These are phyloP conservation scores for Heterocephalus glaber DNA, from an alignment of 2,113 vertebrate genomes.

Conservation along the genomic window DNA sequence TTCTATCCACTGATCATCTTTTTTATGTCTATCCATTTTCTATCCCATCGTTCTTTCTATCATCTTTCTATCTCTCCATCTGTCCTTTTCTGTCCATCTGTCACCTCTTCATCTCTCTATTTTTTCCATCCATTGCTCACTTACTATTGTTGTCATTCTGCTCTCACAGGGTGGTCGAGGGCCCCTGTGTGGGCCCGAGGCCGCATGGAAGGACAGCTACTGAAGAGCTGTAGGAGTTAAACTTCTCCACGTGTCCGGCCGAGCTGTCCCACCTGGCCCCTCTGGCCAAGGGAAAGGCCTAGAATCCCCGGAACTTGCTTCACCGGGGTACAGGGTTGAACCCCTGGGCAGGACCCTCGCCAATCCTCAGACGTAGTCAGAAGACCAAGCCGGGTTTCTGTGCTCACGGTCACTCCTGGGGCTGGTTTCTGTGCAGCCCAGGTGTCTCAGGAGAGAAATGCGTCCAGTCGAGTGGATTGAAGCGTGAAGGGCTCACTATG, in stretches of 20 bases:
- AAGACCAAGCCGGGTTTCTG: not conserved
- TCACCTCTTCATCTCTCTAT: not conserved
- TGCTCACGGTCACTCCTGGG: accelerated
- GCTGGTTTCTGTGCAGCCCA: accelerated
- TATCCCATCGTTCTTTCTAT: not conserved
- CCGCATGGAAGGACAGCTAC: accelerated
- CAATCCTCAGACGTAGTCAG: not conserved
- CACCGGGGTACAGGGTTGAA: accelerated
- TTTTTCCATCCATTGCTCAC: not conserved
- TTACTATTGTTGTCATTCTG: too few relatives aligned
- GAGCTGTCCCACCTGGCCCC: not conserved
- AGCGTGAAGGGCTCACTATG: not conserved
- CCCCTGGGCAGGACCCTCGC: accelerated
- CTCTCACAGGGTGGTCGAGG: too few relatives aligned
- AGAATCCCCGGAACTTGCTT: not conserved
- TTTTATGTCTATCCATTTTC: not conserved
- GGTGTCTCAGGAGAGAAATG: not conserved
- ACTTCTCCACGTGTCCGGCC: not conserved
- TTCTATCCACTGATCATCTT: not conserved
- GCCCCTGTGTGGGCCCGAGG: not conserved
- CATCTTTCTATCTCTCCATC: not conserved
- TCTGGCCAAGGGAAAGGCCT: not conserved
- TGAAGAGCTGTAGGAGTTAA: too few relatives aligned
- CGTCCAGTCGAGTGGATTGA: not conserved
- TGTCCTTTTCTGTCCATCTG: too few relatives aligned